phyloP scores from a whole-genome alignment of 2,113 vertebrate genomes.

The Diphyllodes magnificus region DNA sequence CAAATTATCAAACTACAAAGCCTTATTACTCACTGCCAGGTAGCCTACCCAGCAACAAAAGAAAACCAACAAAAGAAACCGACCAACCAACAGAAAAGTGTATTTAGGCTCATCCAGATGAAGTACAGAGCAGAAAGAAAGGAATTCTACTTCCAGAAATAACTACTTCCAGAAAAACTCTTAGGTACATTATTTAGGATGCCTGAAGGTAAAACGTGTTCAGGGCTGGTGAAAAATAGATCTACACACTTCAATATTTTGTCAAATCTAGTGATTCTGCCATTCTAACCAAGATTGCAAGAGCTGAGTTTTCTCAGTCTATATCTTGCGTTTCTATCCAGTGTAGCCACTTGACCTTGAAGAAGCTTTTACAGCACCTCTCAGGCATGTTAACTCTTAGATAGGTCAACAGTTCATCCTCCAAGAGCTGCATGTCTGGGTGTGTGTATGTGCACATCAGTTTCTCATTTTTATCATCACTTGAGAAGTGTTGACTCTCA shows the following conservation, averaged over 20 bases:
- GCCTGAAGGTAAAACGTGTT: not conserved
- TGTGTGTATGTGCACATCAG: not conserved
- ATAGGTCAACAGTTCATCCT: fast-evolving
- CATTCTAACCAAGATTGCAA: not conserved
- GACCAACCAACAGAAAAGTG: not conserved
- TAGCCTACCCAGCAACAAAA: not conserved
- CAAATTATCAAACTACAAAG: not conserved
- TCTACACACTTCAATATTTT: fast-evolving
- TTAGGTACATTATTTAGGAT: not conserved
- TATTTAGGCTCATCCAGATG: not conserved
- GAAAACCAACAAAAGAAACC: no score
- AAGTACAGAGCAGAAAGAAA: not conserved
- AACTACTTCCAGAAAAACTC: not conserved
- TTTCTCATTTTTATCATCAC: not conserved
- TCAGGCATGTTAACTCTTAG: not conserved
- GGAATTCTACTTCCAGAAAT: not conserved
- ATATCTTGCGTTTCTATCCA: not conserved
- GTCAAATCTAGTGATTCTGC: not conserved
- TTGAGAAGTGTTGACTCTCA: not conserved
- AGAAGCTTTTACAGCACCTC: not conserved
- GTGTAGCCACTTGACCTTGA: not conserved
- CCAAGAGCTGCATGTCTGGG: fast-evolving
- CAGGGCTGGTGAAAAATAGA: not conserved
- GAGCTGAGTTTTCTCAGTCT: not conserved
- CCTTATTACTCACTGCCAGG: not conserved